Evolutionary conservation across 2,888 invertebrate species (phyloP), one percentile per base, ranked within the genome.

Genomic region (Bellardia pandia): DNA sequence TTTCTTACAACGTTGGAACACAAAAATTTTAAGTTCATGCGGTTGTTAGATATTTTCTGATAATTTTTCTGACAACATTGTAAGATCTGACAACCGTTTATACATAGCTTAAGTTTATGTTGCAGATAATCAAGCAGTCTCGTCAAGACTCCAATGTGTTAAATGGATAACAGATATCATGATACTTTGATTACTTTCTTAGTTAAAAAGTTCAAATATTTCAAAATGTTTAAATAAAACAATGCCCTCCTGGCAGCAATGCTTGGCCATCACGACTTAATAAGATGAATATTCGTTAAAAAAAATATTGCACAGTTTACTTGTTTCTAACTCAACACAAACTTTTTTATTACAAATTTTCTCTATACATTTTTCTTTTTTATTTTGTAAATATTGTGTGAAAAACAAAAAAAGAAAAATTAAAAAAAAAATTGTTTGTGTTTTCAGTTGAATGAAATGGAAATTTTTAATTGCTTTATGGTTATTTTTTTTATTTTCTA

Each of bases 391-490:
- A 86, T 85, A 74, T 84, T 74, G 53, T 64, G 68, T 16, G 53
- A 86, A 84, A 58, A 69, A 60, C 30, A 66, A 77, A 74, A 69
- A 30, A 30, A 76, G 71, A 42, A 64, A 80, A 11, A 16, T 9
- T 64, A 33, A 56, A 62, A 58, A 72, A 33, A 74, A 69, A 60
- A 23, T 68, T 74, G 13, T 82, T 84, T 84, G 66, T 11, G 56
- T 83, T 79, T 91, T 88, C 90, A 89, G 92, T 91, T 91, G 92
- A 92, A 90, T 92, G 92, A 91, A 92, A 91, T 90, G 92, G 92
- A 92, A 92, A 90, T 92, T 92, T 92, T 92, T 92, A 92, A 92
- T 92, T 92, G 92, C 92, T 90, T 78, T 83, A 74, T 58, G 71
- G 76, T 69, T 85, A 62, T 78, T 64, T 74, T 82, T 45, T 13